Evolutionary conservation across 2,113 vertebrate genomes (phyloP).

Genomic region (Caranx melampygus): DNA sequence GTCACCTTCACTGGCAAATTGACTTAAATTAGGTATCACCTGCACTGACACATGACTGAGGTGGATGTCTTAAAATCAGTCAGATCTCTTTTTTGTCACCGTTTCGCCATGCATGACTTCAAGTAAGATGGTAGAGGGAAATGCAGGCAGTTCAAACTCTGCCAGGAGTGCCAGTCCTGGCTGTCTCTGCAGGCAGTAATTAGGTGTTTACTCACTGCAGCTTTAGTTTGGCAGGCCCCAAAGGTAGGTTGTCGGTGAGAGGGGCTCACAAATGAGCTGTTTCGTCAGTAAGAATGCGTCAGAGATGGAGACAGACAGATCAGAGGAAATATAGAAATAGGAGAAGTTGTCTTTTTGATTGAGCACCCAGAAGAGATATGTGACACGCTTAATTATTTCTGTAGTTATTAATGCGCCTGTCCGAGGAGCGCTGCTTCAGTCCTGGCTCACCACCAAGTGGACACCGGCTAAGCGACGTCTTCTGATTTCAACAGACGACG

Average conservation of each 20-base stretch:
- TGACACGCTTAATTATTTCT: constrained; percentile 67
- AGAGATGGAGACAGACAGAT: constrained; percentile 47
- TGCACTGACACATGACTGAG: constrained; percentile 44
- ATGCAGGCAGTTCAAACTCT: constrained; percentile 28
- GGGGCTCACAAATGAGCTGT: constrained; percentile 48
- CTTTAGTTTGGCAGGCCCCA: constrained; percentile 62
- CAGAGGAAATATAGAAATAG: constrained; percentile 39
- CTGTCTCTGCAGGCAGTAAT: constrained; percentile 70
- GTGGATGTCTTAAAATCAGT: constrained; percentile 43
- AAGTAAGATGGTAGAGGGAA: constrained; percentile 14
- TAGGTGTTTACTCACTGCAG: constrained; percentile 73
- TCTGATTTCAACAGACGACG: constrained; percentile 53
- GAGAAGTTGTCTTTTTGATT: constrained; percentile 48
- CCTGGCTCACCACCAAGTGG: constrained; percentile 34
- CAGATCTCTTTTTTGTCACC: constrained; percentile 24
- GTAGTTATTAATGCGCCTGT: constrained; percentile 60
- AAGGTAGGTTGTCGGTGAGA: constrained; percentile 49
- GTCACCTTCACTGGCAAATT: constrained; percentile 70
- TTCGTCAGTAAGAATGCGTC: constrained; percentile 49
- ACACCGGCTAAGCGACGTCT: constrained; percentile 6
- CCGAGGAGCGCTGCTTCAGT: constrained; percentile 38
- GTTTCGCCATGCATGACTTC: constrained; percentile 23
- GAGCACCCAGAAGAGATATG: constrained; percentile 54
- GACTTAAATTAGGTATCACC: constrained; percentile 67
- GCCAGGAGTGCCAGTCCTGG: constrained; percentile 48